Base-by-base conservation (phyloP, 2,797 vertebrate genomes). In the Sebastiscus albofasciatus region DNA sequence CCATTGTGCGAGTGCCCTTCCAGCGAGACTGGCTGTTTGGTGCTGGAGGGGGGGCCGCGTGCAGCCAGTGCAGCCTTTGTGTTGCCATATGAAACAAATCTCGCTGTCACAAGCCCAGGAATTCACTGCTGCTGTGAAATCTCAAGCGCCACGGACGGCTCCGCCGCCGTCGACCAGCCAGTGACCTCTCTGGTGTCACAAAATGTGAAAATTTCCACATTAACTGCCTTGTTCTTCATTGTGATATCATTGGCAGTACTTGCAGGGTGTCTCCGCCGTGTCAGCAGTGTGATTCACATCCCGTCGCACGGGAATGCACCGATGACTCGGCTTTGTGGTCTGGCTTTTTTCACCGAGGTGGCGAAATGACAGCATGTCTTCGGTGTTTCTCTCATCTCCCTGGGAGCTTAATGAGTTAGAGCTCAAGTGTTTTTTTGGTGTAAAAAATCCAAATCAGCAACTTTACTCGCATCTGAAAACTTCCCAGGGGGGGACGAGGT, bases 231-330 rank as follows among this genome's bases (percentile, higher is more conserved):
- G 46, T 89, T 81, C 31, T 77, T 67, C 11, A 66, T 22, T 39
- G 7, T 67, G 34, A 67, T 26, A 14, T 36, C 8, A 22, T 61
- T 71, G 49, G 71, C 62, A 61, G 60, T 22, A 87, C 56, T 83
- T 77, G 39, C 67, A 83, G 69, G 58, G 80, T 56, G 76, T 88
- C 82, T 88, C 64, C 24, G 60, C 78, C 33, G 66, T 68, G 83
- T 89, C 87, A 92, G 87, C 87, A 71, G 5, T 64, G 79, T 93
- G 88, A 92, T 86, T 94, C 89, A 94, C 65, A 87, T 87, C 65
- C 85, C 34, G 87, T 87, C 56, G 42, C 66, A 54, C 56, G 33
- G 85, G 85, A 93, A 92, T 90, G 84, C 72, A 82, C 77, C 13
- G 10, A 79, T 86, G 88, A 90, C 55, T 87, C 69, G 27, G 56